These are phyloP conservation scores for Rallus crepitans DNA, from an alignment of 2,797 vertebrate genomes.

Conservation along the genomic window DNA sequence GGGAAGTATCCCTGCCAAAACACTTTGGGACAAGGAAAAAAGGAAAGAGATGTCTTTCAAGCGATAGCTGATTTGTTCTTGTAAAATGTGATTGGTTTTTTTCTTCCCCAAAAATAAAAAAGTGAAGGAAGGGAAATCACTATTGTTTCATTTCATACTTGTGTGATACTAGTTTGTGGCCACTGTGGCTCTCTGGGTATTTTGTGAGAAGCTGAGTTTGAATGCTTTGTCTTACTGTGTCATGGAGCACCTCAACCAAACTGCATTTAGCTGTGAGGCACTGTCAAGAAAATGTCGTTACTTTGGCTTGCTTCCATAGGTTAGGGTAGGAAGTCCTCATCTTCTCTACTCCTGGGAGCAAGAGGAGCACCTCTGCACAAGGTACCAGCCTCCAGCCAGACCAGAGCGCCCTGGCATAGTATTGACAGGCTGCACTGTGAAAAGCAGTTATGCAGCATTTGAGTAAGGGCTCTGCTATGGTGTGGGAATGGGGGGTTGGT, in stretches of 20 bases:
- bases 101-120: too few relatives aligned
- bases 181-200: background rate
- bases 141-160: background rate
- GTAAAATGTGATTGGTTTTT: background rate
- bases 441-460: accelerated
- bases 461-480: accelerated
- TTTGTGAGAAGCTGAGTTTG: background rate
- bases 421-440: accelerated
- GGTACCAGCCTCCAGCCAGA: background rate
- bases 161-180: background rate
- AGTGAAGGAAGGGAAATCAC: background rate
- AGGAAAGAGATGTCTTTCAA: background rate
- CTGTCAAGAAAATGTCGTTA: background rate
- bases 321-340: background rate
- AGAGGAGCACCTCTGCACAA: background rate
- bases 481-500: background rate
- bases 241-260: background rate
- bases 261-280: background rate
- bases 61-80: background rate
- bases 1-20: background rate
- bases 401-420: background rate
- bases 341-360: background rate
- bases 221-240: background rate
- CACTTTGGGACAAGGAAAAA: background rate
- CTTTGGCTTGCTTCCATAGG: background rate